Conservation (phyloP, 2,888 invertebrate species). For the Arrhopalites spinosus region DNA sequence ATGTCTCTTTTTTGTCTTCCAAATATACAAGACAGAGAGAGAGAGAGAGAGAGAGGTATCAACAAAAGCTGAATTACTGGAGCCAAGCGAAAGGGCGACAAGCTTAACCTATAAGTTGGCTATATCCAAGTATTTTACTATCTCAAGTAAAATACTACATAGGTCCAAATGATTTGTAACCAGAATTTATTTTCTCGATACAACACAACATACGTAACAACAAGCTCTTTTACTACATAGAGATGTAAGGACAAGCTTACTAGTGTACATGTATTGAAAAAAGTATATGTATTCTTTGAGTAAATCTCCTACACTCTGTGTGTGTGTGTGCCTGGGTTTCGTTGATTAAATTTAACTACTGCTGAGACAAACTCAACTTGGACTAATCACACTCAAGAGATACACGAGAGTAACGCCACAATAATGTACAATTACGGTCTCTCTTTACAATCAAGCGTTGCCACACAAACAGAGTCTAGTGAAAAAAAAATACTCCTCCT, state of each 20-base stretch:
- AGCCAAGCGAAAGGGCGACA: background rate
- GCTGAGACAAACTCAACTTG: slow-evolving; percentile 44
- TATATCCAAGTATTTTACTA: background rate
- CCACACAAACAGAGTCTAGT: slow-evolving; percentile 10
- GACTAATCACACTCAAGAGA: slow-evolving; percentile 54
- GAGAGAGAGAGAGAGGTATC: background rate
- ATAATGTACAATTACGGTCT: slow-evolving; percentile 53
- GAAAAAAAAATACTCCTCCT: background rate
- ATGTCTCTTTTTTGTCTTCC: background rate
- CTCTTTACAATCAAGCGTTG: slow-evolving; percentile 42
- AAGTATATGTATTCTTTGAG: background rate
- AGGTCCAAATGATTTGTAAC: slow-evolving; percentile 27
- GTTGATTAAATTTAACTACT: slow-evolving; percentile 55
- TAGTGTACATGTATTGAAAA: background rate
- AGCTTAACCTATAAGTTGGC: background rate
- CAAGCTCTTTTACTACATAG: too few relatives aligned
- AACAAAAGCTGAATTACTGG: background rate
- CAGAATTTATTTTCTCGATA: slow-evolving; percentile 26
- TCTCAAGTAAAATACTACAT: background rate
- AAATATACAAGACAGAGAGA: too few relatives aligned
- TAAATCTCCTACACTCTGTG: slow-evolving; percentile 11
- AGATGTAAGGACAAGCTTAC: too few relatives aligned
- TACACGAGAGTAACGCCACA: slow-evolving; percentile 47
- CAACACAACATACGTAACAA: background rate
- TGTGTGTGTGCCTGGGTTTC: slow-evolving; percentile 23